Base-by-base conservation (phyloP, 2,888 invertebrate genomes). In the Chalcis sispes region DNA sequence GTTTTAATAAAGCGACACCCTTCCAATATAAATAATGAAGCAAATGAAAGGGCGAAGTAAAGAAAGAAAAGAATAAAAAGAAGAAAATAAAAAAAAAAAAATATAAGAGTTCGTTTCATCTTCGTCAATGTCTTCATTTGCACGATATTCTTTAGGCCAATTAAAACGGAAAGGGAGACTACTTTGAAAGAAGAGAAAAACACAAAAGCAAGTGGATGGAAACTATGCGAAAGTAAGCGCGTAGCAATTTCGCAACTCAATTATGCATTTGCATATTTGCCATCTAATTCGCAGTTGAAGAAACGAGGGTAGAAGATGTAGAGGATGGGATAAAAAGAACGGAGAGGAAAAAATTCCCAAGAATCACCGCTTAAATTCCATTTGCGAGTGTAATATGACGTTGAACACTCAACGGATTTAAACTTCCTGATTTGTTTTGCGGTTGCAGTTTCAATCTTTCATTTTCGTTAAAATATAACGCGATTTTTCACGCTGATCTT, bases 341-440 rank as follows among this genome's bases (percentile, higher is more conserved):
- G 29, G 42, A 42, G 48, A 40, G 36, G n/a, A 20, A 32, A 8
- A 36, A 36, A 65, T n/a, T 36, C n/a, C 27, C 52, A 20, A 61
- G 40, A 36, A 23, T 23, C 36, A 18, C 40, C n/a, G 15, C 61
- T 71, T 40, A 50, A 71, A 52, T 71, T 29, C 29, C 62, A 62
- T 62, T 71, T 52, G 40, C 40, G 27, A 20, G 36, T 36, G 15
- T 61, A 61, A 70, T 40, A 50, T 40, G 70, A 61, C 23, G 52
- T 48, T 64, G 32, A 56, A 65, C 72, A 23, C 48, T 27, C 52
- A 59, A 20, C 52, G 40, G 52, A 54, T 71, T 42, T 29, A 62
- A 62, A 65, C 62, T 72, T 72, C 27, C 32, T 46, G 58, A 72
- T 65, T 58, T 65, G 46, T 72, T 58, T 72, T 36, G 56, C 46